These are phyloP conservation scores for Ochropleura plecta DNA, from an alignment of 2,888 invertebrate genomes.

Conservation along the genomic window DNA sequence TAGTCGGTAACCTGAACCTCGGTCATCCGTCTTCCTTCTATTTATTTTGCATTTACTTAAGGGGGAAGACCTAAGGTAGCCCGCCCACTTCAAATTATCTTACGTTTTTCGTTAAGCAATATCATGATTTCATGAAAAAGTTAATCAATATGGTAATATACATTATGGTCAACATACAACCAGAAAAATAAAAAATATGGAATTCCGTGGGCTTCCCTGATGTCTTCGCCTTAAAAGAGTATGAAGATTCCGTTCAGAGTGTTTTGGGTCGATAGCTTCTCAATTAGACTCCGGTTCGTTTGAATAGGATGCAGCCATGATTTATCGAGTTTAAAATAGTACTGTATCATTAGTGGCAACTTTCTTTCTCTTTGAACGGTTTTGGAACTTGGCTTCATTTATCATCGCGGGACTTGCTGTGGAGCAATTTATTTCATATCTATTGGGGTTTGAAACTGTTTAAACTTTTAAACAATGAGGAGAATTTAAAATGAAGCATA, in stretches of 20 bases:
- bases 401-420: conserved; percentile 43
- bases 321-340: conserved; percentile 61
- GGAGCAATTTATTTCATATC: conserved; percentile 49
- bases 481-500: neutral
- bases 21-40: conserved; percentile 60
- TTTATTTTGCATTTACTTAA: conserved; percentile 63
- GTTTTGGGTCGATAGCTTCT: conserved; percentile 51
- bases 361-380: conserved; percentile 48
- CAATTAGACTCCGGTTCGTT: conserved; percentile 44
- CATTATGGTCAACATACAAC: neutral
- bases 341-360: conserved; percentile 54
- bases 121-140: neutral
- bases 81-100: neutral
- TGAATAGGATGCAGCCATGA: conserved; percentile 47
- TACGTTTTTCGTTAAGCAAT: neutral
- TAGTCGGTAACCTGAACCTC: conserved; percentile 65
- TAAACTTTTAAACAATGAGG: conserved; percentile 27
- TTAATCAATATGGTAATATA: neutral
- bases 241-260: conserved; percentile 48
- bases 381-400: conserved; percentile 45
- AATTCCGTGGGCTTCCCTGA: neutral
- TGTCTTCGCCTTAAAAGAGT: conserved; percentile 37
- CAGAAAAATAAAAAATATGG: neutral
- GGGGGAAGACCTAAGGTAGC: neutral
- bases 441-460: neutral